phyloP scores from a whole-genome alignment of 2,797 vertebrate species.

The Mus caroli region DNA sequence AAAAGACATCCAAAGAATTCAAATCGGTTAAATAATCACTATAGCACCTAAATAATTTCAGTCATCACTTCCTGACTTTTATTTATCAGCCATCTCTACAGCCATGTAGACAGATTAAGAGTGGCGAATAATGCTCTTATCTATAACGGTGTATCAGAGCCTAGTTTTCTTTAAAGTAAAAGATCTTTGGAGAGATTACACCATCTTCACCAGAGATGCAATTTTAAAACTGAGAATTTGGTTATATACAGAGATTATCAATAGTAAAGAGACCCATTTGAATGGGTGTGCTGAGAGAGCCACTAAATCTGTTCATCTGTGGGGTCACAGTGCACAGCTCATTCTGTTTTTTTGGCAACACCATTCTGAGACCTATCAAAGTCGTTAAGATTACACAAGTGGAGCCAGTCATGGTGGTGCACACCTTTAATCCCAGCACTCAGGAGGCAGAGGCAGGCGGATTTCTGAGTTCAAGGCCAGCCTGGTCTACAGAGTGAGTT shows the following conservation, averaged over 20 bases:
- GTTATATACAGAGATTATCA: slow-evolving; percentile 9
- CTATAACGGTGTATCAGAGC: not conserved
- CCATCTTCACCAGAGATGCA: slow-evolving; percentile 21
- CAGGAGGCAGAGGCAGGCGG: no score
- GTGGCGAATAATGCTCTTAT: not conserved
- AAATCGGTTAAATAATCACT: not conserved
- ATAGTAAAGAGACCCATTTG: slow-evolving; percentile 15
- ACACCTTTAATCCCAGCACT: no score
- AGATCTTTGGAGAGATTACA: not conserved
- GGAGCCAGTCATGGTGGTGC: no score
- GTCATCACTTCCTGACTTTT: not conserved
- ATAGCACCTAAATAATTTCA: slow-evolving; percentile 29
- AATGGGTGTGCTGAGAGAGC: slow-evolving; percentile 46
- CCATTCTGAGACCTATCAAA: slow-evolving; percentile 44
- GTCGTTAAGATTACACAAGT: slow-evolving; percentile 16
- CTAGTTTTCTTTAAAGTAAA: slow-evolving; percentile 12
- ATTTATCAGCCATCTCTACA: not conserved
- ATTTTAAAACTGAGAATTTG: slow-evolving; percentile 6
- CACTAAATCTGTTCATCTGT: slow-evolving; percentile 55
- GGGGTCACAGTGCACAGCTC: slow-evolving; percentile 53
- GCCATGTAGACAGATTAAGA: not conserved
- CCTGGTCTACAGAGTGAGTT: no score
- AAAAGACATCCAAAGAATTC: not conserved
- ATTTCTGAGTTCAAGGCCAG: no score
- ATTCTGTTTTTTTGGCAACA: slow-evolving; percentile 63